Base-by-base conservation (phyloP, 1,140 invertebrate species). In the Sycobia sp. region DNA sequence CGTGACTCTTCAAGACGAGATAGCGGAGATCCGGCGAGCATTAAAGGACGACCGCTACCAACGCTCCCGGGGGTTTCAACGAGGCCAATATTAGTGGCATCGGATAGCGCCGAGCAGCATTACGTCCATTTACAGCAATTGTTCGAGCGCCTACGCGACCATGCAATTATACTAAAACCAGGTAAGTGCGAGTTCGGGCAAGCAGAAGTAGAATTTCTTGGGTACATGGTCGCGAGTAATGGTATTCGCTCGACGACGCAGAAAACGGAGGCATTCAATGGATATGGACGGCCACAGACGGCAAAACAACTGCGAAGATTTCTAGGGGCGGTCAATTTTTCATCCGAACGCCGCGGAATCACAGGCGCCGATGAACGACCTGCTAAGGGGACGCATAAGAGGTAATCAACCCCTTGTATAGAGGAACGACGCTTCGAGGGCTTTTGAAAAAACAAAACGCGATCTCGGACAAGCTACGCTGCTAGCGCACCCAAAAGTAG, bases 311-410 rank as follows among this genome's bases (percentile, higher is more conserved):
- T 73, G 10, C 36, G 71, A 44, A 53, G 68, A 36, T 81, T 78
- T 56, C 44, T 82, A 4, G 78, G 76, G 8, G 69, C 74, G 61
- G 1, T 77, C 9, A 76, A 76, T 56, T 82, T 75, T 66, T 80
- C 23, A 39, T 3, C 70, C 67, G 9, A 46, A 68, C 7, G 70
- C 71, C 4, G 73, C 75, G 2, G 43, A 60, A 25, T 14, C 60
- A 0, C 74, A 74, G 68, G 66, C 70, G 11, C 67, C 67, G 10
- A 44, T 75, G 1, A 66, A 72, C 47, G 62, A 47, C 4, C 43
- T 68, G 2, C 44, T 75, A 0, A 46, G 22, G 22, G 39, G 39
- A n/a, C 7, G 20, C 43, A 9, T 22, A 18, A 9, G 3, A 7
- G n/a, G n/a, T 3, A 27, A 47, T 20, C 64, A 63, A 1, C 39